Evolutionary conservation across 2,113 vertebrate species (phyloP).

Genomic region (Pelusios castaneus): DNA sequence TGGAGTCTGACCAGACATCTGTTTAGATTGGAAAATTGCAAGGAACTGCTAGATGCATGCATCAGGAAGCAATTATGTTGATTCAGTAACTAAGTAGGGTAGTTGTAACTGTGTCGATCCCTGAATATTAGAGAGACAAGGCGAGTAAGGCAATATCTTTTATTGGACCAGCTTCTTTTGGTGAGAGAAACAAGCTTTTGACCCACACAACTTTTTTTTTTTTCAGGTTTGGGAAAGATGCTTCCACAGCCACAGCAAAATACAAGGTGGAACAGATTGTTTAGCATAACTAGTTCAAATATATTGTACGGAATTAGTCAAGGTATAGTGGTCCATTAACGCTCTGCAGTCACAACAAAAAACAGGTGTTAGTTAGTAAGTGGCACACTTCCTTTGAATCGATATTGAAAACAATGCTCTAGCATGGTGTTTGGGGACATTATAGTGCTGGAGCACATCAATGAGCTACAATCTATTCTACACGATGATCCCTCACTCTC

Average conservation of each 20-base stretch:
- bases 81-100: background rate
- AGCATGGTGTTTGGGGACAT: background rate
- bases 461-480: too few relatives aligned
- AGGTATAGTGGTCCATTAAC: background rate
- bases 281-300: background rate
- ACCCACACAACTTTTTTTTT: background rate
- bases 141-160: too few relatives aligned
- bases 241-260: background rate
- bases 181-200: background rate
- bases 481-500: too few relatives aligned
- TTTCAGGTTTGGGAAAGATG: background rate
- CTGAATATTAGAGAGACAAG: too few relatives aligned
- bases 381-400: background rate
- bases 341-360: too few relatives aligned
- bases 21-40: background rate
- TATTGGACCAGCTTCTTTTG: too few relatives aligned
- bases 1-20: background rate
- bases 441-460: rapidly evolving
- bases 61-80: background rate
- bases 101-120: too few relatives aligned
- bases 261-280: background rate
- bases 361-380: background rate
- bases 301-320: background rate
- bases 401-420: background rate
- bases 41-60: background rate